phyloP scores from a whole-genome alignment of 2,113 vertebrate species.

The Hystrix cristata region DNA sequence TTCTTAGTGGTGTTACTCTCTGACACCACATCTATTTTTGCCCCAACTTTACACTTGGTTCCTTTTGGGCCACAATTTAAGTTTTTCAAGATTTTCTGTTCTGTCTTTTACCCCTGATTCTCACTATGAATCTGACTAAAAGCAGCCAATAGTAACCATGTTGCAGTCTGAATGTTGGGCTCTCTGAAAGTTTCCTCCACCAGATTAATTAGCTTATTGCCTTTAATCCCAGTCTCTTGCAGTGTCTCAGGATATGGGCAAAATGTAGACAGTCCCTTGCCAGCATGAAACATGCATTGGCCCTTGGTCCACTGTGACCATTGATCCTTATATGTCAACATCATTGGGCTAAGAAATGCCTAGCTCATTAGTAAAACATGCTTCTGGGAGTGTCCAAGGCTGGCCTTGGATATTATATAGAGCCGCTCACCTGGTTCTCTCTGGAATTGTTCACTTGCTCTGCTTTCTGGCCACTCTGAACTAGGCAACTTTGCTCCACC shows the following conservation, averaged over 20 bases:
- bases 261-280: background rate
- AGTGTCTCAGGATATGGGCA: background rate
- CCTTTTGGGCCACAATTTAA: background rate
- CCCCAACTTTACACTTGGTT: background rate
- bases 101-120: background rate
- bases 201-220: background rate
- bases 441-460: background rate
- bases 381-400: background rate
- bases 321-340: background rate
- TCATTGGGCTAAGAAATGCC: background rate
- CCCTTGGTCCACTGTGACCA: background rate
- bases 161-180: background rate
- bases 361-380: background rate
- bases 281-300: background rate
- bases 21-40: background rate
- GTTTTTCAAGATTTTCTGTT: background rate
- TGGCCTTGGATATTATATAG: background rate
- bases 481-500: background rate
- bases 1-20: background rate
- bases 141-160: background rate
- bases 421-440: background rate
- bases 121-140: background rate
- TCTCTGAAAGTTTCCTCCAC: background rate
- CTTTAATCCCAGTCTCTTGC: background rate
- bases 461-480: background rate